Evolutionary conservation across 2,113 vertebrate genomes (phyloP).

Genomic region (Pomatorhinus ruficollis): DNA sequence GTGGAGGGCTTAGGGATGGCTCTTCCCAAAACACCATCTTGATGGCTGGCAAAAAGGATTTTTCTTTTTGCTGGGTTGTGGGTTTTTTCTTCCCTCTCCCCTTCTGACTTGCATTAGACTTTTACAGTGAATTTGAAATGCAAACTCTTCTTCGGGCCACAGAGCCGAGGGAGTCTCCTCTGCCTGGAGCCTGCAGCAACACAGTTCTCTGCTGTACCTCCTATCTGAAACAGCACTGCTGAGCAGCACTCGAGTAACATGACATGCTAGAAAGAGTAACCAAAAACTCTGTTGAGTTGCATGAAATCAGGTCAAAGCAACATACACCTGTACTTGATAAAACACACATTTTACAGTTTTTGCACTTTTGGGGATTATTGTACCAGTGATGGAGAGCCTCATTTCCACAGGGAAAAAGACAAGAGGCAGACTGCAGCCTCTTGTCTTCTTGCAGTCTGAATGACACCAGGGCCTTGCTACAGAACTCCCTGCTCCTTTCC

Average conservation of each 20-base stretch:
- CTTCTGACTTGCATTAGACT: background rate
- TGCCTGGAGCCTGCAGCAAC: background rate
- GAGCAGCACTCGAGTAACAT: background rate
- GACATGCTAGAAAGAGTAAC: background rate
- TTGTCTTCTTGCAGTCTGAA: background rate
- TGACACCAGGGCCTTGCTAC: accelerated
- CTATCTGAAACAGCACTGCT: background rate
- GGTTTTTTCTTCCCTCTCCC: background rate
- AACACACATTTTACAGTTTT: background rate
- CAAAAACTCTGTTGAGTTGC: background rate
- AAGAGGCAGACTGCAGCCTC: background rate
- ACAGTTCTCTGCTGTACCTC: background rate
- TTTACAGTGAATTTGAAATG: background rate
- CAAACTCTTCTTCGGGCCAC: background rate
- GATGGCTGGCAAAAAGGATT: background rate
- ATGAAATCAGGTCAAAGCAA: background rate
- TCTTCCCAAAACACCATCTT: background rate
- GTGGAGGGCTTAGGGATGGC: background rate
- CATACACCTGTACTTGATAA: background rate
- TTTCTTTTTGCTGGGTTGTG: background rate
- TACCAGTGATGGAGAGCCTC: background rate
- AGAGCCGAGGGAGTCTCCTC: background rate
- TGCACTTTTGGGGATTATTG: background rate
- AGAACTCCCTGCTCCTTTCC: background rate
- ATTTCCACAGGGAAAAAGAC: background rate